Percentiles rank a stretch among this genome's conserved stretches.
Conservation (phyloP, 1,140 invertebrate genomes). For the Drosophila erecta region DNA sequence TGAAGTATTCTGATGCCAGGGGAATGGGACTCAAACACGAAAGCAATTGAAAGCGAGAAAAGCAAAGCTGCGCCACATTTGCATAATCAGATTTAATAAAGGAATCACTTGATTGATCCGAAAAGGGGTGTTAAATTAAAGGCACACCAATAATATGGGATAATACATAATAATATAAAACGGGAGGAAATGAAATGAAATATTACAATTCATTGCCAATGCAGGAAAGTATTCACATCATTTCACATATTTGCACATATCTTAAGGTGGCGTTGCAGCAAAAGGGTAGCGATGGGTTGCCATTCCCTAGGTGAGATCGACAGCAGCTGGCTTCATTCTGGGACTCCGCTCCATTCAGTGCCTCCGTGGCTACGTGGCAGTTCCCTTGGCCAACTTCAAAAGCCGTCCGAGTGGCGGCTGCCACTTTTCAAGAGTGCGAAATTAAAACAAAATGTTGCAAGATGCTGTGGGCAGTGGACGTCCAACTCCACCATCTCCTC, state of each 20-base stretch:
- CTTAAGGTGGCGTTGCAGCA: neutral
- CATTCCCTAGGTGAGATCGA: slow-evolving; percentile 19
- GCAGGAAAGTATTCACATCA: too few relatives aligned
- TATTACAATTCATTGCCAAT: too few relatives aligned
- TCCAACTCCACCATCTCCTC: slow-evolving; percentile 1
- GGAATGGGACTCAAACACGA: slow-evolving; percentile 10
- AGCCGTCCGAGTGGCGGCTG: slow-evolving; percentile 72
- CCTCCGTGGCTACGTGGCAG: slow-evolving; percentile 18
- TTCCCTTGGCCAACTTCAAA: slow-evolving; percentile 68
- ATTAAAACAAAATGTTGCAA: slow-evolving; percentile 83
- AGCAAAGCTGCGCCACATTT: slow-evolving; percentile 34
- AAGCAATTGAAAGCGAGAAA: slow-evolving; percentile 40
- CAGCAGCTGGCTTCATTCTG: slow-evolving; percentile 15
- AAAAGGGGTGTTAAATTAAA: too few relatives aligned
- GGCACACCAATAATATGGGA: too few relatives aligned
- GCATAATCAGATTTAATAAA: slow-evolving; percentile 71
- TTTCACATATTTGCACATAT: neutral
- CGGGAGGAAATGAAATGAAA: slow-evolving; percentile 55
- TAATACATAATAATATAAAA: too few relatives aligned
- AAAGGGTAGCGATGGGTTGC: neutral
- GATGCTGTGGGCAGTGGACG: slow-evolving; percentile 69
- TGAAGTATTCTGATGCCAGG: slow-evolving; percentile 43
- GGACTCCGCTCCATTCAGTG: slow-evolving; percentile 8
- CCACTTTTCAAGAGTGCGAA: slow-evolving; percentile 79
- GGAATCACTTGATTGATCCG: neutral